Evolutionary conservation across 35 echinoderm and acorn worm genomes (phyloP), one percentile per base, ranked within the genome.

Genomic region (Stichopus chloronotus): DNA sequence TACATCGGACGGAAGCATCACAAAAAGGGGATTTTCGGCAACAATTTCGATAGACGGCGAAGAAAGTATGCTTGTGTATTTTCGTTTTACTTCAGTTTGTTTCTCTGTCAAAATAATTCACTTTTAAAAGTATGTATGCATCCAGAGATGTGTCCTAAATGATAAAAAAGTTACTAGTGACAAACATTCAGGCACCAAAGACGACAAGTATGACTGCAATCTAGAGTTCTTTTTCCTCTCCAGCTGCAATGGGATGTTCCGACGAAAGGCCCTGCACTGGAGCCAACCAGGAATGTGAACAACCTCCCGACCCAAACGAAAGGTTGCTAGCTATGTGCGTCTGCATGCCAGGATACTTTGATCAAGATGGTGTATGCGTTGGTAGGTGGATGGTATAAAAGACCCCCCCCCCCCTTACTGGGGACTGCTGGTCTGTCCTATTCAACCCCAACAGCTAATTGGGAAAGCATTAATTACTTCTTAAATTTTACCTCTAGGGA

Each of bases 1-100:
- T n/a, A 89, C 57, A 20, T 71, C 87, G 43, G 87, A 89, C 17
- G n/a, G 5, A 19, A 89, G 87, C 71, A 43, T 89, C 19, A 61
- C 57, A 2, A 89, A 71, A 72, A 13, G 52, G 24, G 87, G 87
- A 12, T 89, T 89, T 61, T 55, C 24, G 8, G 57, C 57, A 21
- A 30, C 23, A 89, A 43, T 89, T 25, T 71, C 87, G 14, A 24
- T 89, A 7, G 60, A 25, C 5, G 87, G 52, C 16, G 87, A 89
- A 71, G 23, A 25, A 55, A 61, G 87, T 89, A 89, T 24, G 58
- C 7, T 30, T 16, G 1, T 79, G 9, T 79, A 25, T 1, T 79
- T 52, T 25, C 20, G n/a, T 79, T 20, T 25, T 25, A 79, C 13
- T 13, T 72, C 4, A 16, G 1, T 16, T 72, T 72, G 13, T 72